Evolutionary conservation across 30 jellyfish, hydroid and myxozoan species (phyloP).

Genomic region (Phacellophora camtschatica): DNA sequence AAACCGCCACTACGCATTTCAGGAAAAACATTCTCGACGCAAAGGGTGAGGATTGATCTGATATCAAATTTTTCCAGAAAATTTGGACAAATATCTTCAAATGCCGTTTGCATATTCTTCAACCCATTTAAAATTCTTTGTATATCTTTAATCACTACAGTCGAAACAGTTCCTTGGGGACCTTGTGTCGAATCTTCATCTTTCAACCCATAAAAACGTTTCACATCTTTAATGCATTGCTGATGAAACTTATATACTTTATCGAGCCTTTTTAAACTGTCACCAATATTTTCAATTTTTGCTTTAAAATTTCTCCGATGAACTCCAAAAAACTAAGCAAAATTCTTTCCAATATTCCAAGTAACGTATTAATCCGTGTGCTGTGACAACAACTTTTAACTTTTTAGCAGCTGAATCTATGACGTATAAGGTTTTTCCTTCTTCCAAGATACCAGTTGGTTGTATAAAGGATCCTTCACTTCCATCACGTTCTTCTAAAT

Average conservation of each 20-base stretch:
- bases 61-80: conserved; percentile 16
- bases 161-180: conserved; percentile 33
- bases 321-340: background rate
- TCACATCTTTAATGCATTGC: conserved; percentile 21
- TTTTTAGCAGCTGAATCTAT: conserved; percentile 21
- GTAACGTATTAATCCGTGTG: conserved; percentile 1
- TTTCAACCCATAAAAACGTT: conserved; percentile 5
- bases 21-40: conserved; percentile 4
- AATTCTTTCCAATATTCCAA: conserved; percentile 2
- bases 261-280: conserved; percentile 3
- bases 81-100: conserved; percentile 14
- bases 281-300: background rate
- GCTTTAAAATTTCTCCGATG: conserved; percentile 10
- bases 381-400: background rate
- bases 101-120: conserved; percentile 12
- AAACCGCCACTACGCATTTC: conserved; percentile 22
- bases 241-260: conserved; percentile 7
- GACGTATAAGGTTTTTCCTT: background rate
- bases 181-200: conserved; percentile 26
- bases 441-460: conserved; percentile 45
- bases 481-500: conserved; percentile 43
- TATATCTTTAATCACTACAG: conserved; percentile 23
- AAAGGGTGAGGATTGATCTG: conserved; percentile 21
- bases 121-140: background rate
- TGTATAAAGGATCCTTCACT: conserved; percentile 26